Evolutionary conservation across 2,113 vertebrate genomes (phyloP).

Genomic region (Nibea coibor): DNA sequence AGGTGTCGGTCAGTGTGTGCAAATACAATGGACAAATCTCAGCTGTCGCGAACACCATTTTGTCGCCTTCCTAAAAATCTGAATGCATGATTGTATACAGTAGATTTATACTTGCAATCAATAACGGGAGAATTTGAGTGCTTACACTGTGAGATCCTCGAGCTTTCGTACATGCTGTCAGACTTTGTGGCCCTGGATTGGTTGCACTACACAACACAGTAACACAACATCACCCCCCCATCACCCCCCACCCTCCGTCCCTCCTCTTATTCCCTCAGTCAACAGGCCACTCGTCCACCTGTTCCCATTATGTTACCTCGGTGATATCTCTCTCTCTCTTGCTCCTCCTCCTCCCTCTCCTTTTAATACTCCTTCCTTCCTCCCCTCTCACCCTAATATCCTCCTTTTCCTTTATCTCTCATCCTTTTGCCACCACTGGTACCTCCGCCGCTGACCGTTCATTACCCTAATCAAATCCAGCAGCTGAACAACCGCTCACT

Average conservation of each 20-base stretch:
- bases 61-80: background rate
- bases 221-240: conserved; percentile 34
- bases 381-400: conserved; percentile 83
- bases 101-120: background rate
- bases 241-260: background rate
- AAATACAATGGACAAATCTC: conserved; percentile 3
- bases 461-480: conserved; percentile 99
- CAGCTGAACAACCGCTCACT: conserved; percentile 93
- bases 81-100: background rate
- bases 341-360: conserved; percentile 33
- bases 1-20: background rate
- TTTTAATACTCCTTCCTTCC: conserved; percentile 53
- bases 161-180: background rate
- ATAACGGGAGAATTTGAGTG: background rate
- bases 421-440: conserved; percentile 63
- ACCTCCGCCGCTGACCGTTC: conserved; percentile 84
- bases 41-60: background rate
- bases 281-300: conserved; percentile 74
- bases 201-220: conserved; percentile 51
- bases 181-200: conserved; percentile 20
- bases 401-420: conserved; percentile 67
- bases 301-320: conserved; percentile 69
- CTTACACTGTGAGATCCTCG: conserved; percentile 8
- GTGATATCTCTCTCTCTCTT: conserved; percentile 59
- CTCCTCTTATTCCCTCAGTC: conserved; percentile 56